Conservation (phyloP, 2,888 invertebrate genomes). For the Myopa tessellatipennis region DNA sequence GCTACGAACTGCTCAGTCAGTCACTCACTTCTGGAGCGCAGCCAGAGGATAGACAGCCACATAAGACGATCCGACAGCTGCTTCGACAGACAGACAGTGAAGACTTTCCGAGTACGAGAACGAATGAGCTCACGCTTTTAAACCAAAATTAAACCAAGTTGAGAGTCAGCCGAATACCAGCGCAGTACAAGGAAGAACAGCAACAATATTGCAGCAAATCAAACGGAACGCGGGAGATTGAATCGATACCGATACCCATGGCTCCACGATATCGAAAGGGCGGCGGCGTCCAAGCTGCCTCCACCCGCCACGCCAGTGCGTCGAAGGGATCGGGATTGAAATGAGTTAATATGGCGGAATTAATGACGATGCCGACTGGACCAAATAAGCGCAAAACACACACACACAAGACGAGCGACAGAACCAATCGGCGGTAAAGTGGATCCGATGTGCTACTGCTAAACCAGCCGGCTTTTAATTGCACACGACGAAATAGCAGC, state of each 20-base stretch:
- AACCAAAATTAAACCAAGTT: slow-evolving; percentile 19
- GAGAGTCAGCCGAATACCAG: slow-evolving; percentile 11
- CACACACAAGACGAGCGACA: background rate
- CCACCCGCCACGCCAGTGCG: slow-evolving; percentile 9
- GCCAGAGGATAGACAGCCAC: slow-evolving; percentile 8
- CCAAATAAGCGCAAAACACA: slow-evolving; percentile 9
- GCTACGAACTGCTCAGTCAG: slow-evolving; percentile 7
- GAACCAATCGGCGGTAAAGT: slow-evolving; percentile 22
- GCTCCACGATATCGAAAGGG: slow-evolving; percentile 13
- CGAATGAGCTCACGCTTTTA: slow-evolving; percentile 13
- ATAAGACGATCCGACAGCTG: slow-evolving; percentile 12
- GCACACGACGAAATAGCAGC: background rate
- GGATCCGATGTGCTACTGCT: background rate
- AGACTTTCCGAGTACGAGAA: background rate
- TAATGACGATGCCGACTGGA: slow-evolving; percentile 30
- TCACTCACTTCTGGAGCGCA: slow-evolving; percentile 8
- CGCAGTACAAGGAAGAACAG: slow-evolving; percentile 20
- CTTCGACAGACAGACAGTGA: background rate
- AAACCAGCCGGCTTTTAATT: slow-evolving; percentile 5
- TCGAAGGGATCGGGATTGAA: slow-evolving; percentile 13
- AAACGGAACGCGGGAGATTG: slow-evolving; percentile 40
- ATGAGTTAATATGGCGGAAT: slow-evolving; percentile 41
- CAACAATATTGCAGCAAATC: slow-evolving; percentile 33
- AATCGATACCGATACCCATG: slow-evolving; percentile 34
- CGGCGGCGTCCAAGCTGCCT: background rate